A percentile compares a stretch with the other conserved stretches of the same genome.
Evolutionary conservation across 2,797 vertebrate species (phyloP).

Genomic region (Thripadectes ignobilis): DNA sequence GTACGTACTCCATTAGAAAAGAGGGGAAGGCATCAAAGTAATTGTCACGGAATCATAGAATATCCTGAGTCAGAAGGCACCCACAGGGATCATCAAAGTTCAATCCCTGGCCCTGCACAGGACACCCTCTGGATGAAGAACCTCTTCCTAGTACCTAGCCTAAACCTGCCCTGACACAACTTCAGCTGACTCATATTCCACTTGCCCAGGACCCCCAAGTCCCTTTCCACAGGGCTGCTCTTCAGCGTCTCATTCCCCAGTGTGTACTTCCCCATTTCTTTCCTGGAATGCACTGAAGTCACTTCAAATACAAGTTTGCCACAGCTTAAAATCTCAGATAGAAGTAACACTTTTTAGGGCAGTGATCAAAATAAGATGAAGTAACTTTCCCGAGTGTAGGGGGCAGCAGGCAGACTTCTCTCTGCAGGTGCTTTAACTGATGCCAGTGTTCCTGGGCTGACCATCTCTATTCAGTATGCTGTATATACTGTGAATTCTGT

Average conservation of each 20-base stretch:
- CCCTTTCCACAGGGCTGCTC: not conserved
- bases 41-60: not conserved
- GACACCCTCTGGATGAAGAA: not conserved
- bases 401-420: not conserved
- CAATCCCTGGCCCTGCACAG: not conserved
- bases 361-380: not conserved
- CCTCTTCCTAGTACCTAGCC: rapidly evolving
- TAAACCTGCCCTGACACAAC: rapidly evolving
- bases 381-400: not conserved
- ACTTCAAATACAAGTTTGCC: not conserved
- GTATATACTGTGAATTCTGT: not conserved
- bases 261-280: not conserved
- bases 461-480: not conserved
- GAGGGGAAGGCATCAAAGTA: not conserved
- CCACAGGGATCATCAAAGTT: not conserved
- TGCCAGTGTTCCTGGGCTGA: not conserved
- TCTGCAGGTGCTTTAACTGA: not conserved
- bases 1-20: not conserved
- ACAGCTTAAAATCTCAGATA: not conserved
- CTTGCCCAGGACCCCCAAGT: not conserved
- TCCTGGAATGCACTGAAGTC: not conserved
- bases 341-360: not conserved
- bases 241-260: not conserved
- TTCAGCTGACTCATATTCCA: not conserved
- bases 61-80: not conserved